A percentile compares a stretch with the other conserved stretches of the same genome.
phyloP scores from a whole-genome alignment of 2,797 vertebrate genomes.

The Xenops minutus region DNA sequence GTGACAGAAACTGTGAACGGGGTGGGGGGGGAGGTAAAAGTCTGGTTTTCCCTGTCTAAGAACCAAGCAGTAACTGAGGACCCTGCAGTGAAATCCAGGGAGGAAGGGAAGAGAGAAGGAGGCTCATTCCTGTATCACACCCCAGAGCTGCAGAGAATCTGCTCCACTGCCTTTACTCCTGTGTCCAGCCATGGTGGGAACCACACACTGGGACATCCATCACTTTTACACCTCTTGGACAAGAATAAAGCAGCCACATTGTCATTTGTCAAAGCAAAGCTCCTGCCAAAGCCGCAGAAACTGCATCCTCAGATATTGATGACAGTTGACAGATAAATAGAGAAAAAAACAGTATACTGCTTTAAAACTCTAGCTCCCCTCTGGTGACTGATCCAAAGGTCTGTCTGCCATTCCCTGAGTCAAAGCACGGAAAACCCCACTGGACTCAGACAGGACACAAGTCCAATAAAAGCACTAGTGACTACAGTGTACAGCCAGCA shows the following conservation, averaged over 20 bases:
- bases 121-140: background rate
- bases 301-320: background rate
- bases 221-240: background rate
- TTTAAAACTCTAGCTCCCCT: background rate
- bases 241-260: background rate
- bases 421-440: background rate
- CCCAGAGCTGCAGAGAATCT: background rate
- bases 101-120: background rate
- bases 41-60: background rate
- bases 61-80: background rate
- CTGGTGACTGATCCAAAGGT: background rate
- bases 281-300: slow-evolving; percentile 1
- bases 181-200: background rate
- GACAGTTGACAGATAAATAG: background rate
- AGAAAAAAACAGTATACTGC: background rate
- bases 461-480: background rate
- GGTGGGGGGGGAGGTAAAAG: no score
- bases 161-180: background rate
- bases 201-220: background rate
- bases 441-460: background rate
- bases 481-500: background rate
- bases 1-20: background rate
- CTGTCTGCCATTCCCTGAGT: background rate
- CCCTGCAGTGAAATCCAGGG: background rate
- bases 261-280: background rate